phyloP scores from a whole-genome alignment of 2,888 invertebrate species.

The Acanthosepion pharaonis region DNA sequence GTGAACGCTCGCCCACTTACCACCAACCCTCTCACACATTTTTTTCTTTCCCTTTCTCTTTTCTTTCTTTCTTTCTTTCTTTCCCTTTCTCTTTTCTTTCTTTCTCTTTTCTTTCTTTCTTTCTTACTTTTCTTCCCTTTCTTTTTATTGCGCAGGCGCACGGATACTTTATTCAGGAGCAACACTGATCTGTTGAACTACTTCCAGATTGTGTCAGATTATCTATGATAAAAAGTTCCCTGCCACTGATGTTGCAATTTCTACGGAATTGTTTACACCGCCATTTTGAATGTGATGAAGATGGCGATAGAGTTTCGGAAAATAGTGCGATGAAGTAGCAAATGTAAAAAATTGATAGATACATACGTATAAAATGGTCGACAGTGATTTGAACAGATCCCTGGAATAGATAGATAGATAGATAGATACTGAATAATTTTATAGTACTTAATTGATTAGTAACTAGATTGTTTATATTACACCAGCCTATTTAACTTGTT shows the following conservation, averaged over 20 bases:
- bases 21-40: not conserved
- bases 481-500: no score
- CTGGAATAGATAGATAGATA: no score
- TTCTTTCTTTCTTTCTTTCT: not conserved
- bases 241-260: not conserved
- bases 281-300: not conserved
- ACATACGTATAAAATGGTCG: no score
- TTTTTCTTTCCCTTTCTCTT: not conserved
- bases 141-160: not conserved
- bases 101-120: no score
- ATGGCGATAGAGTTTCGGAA: not conserved
- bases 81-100: not conserved
- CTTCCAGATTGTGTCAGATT: slow-evolving; percentile 6
- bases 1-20: not conserved
- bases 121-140: no score
- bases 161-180: not conserved
- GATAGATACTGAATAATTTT: no score
- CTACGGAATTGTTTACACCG: slow-evolving; percentile 33
- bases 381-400: no score
- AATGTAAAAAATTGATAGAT: not conserved
- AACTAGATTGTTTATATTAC: no score
- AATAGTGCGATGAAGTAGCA: not conserved
- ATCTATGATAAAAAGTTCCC: not conserved
- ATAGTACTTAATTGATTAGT: no score
- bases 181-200: not conserved